phyloP scores from a whole-genome alignment of 2,888 invertebrate species.

The Drosophila fungiperda region DNA sequence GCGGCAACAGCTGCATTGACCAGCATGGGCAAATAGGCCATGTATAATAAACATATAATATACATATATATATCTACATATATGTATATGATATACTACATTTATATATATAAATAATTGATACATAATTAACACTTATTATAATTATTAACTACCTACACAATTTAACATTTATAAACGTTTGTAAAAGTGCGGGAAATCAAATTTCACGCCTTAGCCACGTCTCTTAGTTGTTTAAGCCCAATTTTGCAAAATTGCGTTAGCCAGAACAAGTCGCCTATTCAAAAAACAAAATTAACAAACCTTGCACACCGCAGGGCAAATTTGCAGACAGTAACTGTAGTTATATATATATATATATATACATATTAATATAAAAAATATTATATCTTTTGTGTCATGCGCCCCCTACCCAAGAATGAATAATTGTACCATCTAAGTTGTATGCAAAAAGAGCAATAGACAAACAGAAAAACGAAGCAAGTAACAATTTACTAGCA shows the following conservation, averaged over 20 bases:
- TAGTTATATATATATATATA: slow-evolving; percentile 21
- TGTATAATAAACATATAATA: slow-evolving; percentile 35
- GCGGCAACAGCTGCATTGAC: slow-evolving; percentile 52
- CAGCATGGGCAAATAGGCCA: slow-evolving; percentile 64
- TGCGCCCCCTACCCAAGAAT: slow-evolving; percentile 16
- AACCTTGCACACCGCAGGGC: slow-evolving; percentile 46
- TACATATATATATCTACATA: slow-evolving; percentile 27
- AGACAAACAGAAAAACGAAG: slow-evolving; percentile 16
- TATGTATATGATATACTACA: slow-evolving; percentile 18
- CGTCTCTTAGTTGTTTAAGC: slow-evolving; percentile 74
- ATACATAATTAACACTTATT: slow-evolving; percentile 55
- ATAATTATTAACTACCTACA: slow-evolving; percentile 75
- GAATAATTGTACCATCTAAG: slow-evolving; percentile 47
- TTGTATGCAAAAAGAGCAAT: slow-evolving; percentile 39
- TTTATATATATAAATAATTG: slow-evolving; percentile 37
- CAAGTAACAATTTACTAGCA: slow-evolving; percentile 25
- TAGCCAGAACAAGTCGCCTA: slow-evolving; percentile 57
- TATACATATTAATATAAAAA: slow-evolving; percentile 15
- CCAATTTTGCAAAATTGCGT: slow-evolving; percentile 63
- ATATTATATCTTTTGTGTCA: slow-evolving; percentile 36
- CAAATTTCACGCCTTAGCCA: slow-evolving; percentile 80
- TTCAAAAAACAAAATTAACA: slow-evolving; percentile 43
- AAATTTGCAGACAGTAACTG: slow-evolving; percentile 42
- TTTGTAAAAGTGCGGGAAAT: slow-evolving; percentile 77
- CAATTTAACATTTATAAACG: slow-evolving; percentile 66